Base-by-base conservation (phyloP, 2,113 vertebrate species). In the Elephantulus edwardii region DNA sequence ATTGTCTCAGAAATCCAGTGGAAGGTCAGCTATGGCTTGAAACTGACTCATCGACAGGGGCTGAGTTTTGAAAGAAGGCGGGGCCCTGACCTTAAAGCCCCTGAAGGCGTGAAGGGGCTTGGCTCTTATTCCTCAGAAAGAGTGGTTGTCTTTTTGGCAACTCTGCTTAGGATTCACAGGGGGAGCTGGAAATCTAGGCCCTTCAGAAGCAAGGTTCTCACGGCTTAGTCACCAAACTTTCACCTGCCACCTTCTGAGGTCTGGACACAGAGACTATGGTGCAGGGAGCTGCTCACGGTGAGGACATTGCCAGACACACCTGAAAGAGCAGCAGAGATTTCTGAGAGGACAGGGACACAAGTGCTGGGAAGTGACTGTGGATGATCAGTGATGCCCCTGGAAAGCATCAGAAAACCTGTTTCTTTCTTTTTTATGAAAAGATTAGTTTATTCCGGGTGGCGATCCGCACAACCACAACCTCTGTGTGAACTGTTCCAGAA, bases 71-170 rank as follows among this genome's bases (percentile, higher is more conserved):
- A 11, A 68, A 77, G 26, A 35, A 8, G 20, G 62, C 30, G 74
- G 70, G 70, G 42, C 22, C 48, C 33, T 83, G 44, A 44, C 28
- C 8, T 75, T 35, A 4, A 42, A 58, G 35, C 2, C 42, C 16
- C 8, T 22, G 42, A 30, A 26, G 38, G 7, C 22, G 60, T 26
- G 40, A 12, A 3, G 12, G 33, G 2, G 22, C 22, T 38, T 74
- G 14, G 46, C 52, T 30, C 30, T 54, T 71, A 30, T 4, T 28
- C 12, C 35, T 33, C 30, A 16, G 38, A 56, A 46, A n/a, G 24
- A 24, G 1, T 8, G 64, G 38, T n/a, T 0, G 13, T 9, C 12
- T 1, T 8, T 0, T n/a, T 30, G 54, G 40, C 35, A 52, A 24
- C 58, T 54, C 50, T 54, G 60, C 35, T 28, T 38, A 33, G 12